These are phyloP conservation scores for Meloidogyne exigua DNA, from an alignment of 1,140 invertebrate genomes.

Conservation along the genomic window DNA sequence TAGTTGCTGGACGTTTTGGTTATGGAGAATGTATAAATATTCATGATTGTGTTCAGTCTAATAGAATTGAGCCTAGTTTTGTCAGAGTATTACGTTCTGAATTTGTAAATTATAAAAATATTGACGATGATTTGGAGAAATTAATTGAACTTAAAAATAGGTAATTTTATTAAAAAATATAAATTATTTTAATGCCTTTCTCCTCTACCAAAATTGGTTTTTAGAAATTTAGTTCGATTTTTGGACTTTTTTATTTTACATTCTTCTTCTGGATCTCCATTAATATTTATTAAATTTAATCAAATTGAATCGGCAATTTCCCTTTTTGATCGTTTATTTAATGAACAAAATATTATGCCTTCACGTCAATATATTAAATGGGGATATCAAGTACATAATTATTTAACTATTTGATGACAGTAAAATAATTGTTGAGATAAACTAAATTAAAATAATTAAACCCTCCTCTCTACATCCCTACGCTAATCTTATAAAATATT, in stretches of 20 bases:
- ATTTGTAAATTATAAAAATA: not conserved
- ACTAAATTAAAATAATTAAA: not conserved
- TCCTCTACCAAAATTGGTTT: not conserved
- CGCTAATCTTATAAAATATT: not conserved
- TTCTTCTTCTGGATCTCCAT: not conserved
- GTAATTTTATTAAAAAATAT: slow-evolving; percentile 12
- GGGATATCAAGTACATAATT: slow-evolving; percentile 12
- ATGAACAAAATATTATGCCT: not conserved
- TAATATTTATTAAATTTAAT: slow-evolving; percentile 18
- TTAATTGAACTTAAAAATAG: slow-evolving; percentile 23
- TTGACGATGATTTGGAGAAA: slow-evolving; percentile 20
- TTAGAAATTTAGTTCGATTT: slow-evolving; percentile 10
- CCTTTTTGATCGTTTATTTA: slow-evolving; percentile 14
- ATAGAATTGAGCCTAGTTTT: slow-evolving; percentile 18
- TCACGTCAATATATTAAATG: slow-evolving; percentile 21
- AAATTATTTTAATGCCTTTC: not conserved
- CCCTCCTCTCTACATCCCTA: no score
- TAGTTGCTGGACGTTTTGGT: slow-evolving; percentile 22
- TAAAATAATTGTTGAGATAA: no score
- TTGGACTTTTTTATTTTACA: slow-evolving; percentile 11
- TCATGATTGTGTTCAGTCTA: not conserved
- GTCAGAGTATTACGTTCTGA: slow-evolving; percentile 11
- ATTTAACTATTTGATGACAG: no score
- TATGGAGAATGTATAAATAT: slow-evolving; percentile 19
- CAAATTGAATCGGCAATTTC: not conserved